Base-by-base conservation (phyloP, 2,797 vertebrate species). In the Trichosurus vulpecula region DNA sequence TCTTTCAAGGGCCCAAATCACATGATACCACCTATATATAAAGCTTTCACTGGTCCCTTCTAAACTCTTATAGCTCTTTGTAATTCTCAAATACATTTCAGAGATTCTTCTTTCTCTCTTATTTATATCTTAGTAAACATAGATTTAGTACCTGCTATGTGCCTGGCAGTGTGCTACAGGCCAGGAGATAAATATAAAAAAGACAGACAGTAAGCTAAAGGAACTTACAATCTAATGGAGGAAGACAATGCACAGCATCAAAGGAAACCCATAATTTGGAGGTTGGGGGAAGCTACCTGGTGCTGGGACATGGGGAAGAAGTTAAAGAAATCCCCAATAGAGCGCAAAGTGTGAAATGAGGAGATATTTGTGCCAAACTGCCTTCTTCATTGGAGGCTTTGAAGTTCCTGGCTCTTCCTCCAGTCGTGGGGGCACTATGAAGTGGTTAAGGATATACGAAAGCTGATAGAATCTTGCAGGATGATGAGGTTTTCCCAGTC, bases 371-470 rank as follows among this genome's bases (percentile, higher is more conserved):
- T 74, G 2, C 66, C 1, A 5, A 74, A 19, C 13, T 16, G 19
- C 19, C 19, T 81, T 3, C 22, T 47, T 4, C 30, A 61, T 0
- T 61, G 30, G 12, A 61, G 31, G 58, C 29, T 61, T 81, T 81
- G 74, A 81, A 81, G 47, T 81, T 47, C n/a, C 11, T 47, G 19
- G n/a, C n/a, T 81, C n/a, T 41, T 74, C 74, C n/a, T 47, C 22
- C n/a, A 47, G 8, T 27, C 74, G 27, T 31, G 11, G 13, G 30
- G 3, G 0, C 2, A 27, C 8, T 47, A 4, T 0, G 0, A 30
- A 58, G 29, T 31, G 31, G 9, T 61, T 58, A 58, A 4, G 58
- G 35, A 2, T 31, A 61, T 31, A 5, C 3, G 2, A 61, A 61
- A 12, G 11, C 3, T 61, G 12, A 14, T 61, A 31, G 31, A 35